Base-by-base conservation (phyloP, 2,113 vertebrate genomes). In the Triplophysa dalaica region DNA sequence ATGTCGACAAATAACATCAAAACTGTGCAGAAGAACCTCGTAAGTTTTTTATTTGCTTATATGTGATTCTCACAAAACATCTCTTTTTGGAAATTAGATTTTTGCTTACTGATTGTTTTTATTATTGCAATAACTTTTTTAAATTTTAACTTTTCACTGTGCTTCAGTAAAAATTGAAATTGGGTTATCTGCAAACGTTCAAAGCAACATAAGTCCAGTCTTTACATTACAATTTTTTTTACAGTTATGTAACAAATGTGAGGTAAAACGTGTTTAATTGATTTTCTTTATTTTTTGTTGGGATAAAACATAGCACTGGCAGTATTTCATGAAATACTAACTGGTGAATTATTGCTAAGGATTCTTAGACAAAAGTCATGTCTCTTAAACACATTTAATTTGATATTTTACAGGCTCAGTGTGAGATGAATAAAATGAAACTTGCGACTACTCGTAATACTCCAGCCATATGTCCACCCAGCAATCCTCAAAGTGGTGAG, bases 401-500 rank as follows among this genome's bases (percentile, higher is more conserved):
- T 21, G 4, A 73, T 26, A 52, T 58, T 41, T 74, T 33, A 29
- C 48, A 85, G 84, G 0, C 13, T 73, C 38, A 2, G 7, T 89
- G 85, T 84, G 82, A 85, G 33, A 24, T 9, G 14, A 82, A 10
- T 43, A 86, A 79, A 62, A 9, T 9, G n/a, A 83, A 45, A 63
- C 48, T n/a, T 9, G 16, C 76, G 0, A 33, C 43, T 17, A 33
- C 70, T 9, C 29, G 83, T 0, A 21, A 2, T 43, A 1, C 26
- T 22, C 8, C 73, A 17, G 0, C 26, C 0, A 62, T 69, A 4
- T 84, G 86, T 14, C 2, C 80, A 19, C 13, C 65, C 0, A 2
- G 60, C 65, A 64, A 76, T 2, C 48, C 16, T 45, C 79, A 60
- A 82, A 65, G 6, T 66, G 78, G 92, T 93, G 87, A 45, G 89